phyloP scores from a whole-genome alignment of 2,113 vertebrate genomes.

The Mionectes macconnelli region DNA sequence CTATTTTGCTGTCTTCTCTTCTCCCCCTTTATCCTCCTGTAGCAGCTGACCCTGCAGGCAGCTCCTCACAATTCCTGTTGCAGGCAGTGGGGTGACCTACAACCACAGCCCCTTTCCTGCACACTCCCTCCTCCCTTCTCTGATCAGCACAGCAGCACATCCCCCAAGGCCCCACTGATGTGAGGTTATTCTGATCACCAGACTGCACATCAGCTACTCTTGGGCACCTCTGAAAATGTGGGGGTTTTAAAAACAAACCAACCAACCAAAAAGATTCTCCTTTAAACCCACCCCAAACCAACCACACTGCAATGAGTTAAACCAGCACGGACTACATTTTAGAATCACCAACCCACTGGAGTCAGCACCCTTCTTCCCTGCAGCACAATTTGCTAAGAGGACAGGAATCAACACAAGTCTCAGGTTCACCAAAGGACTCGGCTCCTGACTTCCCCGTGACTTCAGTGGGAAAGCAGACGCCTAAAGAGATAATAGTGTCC shows the following conservation, averaged over 20 bases:
- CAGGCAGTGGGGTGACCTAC: not conserved
- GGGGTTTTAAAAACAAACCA: not conserved
- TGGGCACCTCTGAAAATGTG: not conserved
- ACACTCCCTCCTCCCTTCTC: not conserved
- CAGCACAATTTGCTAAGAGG: constrained; percentile 52
- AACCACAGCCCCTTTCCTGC: not conserved
- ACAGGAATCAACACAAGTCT: constrained; percentile 28
- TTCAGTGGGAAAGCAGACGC: constrained; percentile 52
- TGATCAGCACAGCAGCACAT: not conserved
- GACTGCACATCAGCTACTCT: not conserved
- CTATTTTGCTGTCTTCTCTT: not conserved
- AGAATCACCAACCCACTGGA: constrained; percentile 11
- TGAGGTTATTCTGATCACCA: not conserved
- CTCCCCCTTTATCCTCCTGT: not conserved
- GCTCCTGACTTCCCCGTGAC: constrained; percentile 65
- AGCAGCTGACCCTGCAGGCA: not conserved
- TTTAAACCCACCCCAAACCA: not conserved
- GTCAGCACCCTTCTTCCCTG: constrained; percentile 48
- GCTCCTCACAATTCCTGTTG: not conserved
- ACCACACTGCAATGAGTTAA: constrained; percentile 6
- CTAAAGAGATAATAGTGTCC: constrained; percentile 35
- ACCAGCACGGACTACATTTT: not conserved
- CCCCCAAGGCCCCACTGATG: not conserved
- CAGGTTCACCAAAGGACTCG: constrained; percentile 47
- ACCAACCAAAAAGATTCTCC: not conserved